These are phyloP conservation scores for Monoplex corrugatus DNA, from an alignment of 2,888 invertebrate genomes.

Conservation along the genomic window DNA sequence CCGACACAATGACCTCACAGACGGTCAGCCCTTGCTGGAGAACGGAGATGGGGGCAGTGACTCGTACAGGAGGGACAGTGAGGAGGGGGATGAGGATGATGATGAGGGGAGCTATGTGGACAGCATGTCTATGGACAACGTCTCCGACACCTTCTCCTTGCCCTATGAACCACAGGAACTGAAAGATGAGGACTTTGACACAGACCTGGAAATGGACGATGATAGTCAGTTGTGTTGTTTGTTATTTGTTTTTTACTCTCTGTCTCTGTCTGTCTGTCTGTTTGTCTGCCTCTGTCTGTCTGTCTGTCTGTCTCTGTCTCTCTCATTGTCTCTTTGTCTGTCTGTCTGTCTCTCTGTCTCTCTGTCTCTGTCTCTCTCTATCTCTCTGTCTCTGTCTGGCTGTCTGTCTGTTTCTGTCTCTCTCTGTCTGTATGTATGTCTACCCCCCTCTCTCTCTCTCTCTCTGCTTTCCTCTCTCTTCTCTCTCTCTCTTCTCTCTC, in stretches of 20 bases:
- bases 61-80: not conserved
- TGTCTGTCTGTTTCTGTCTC: not conserved
- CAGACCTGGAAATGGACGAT: slow-evolving; percentile 48
- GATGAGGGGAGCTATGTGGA: slow-evolving; percentile 37
- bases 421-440: not conserved
- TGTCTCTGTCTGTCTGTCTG: not conserved
- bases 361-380: not conserved
- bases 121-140: slow-evolving; percentile 41
- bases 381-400: not conserved
- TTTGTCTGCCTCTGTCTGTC: not conserved
- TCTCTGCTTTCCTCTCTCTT: not conserved
- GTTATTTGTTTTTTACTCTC: not conserved
- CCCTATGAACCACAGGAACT: not conserved
- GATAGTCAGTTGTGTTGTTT: slow-evolving; percentile 47
- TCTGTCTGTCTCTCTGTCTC: not conserved
- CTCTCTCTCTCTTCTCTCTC: not conserved
- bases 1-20: not conserved
- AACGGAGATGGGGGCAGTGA: not conserved
- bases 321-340: not conserved
- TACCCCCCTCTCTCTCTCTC: not conserved
- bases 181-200: slow-evolving; percentile 50
- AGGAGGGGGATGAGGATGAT: slow-evolving; percentile 31
- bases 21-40: not conserved
- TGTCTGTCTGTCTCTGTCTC: not conserved
- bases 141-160: slow-evolving; percentile 30